Evolutionary conservation across 2,888 invertebrate species (phyloP).

Genomic region (Balanococcus diminutus): DNA sequence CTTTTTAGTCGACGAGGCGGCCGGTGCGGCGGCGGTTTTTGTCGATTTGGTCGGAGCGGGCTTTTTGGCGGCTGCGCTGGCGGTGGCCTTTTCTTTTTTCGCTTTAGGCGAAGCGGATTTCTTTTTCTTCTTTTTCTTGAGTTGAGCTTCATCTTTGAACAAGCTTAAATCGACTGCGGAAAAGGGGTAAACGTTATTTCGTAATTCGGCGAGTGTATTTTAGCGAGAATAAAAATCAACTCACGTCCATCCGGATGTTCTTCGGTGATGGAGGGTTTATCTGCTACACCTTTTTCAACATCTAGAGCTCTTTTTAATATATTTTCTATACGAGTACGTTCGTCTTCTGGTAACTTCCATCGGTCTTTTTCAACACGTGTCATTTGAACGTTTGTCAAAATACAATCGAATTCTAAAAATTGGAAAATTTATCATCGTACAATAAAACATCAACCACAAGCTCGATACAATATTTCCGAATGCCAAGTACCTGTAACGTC

Average conservation of each 20-base stretch:
- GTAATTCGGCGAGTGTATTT: not conserved
- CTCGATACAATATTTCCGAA: not conserved
- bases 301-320: constrained; percentile 83
- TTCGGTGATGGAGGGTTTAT: constrained; percentile 72
- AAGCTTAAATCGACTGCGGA: constrained; percentile 79
- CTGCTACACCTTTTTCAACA: constrained; percentile 76
- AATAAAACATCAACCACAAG: not conserved
- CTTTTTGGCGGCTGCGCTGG: constrained; percentile 37
- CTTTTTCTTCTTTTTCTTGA: constrained; percentile 65
- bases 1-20: constrained; percentile 49
- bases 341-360: constrained; percentile 74
- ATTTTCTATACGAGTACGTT: constrained; percentile 78
- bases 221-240: constrained; percentile 60
- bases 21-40: constrained; percentile 43
- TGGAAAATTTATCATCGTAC: not conserved
- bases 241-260: constrained; percentile 85
- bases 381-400: constrained; percentile 82
- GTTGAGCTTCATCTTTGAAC: constrained; percentile 81
- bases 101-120: constrained; percentile 46
- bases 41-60: constrained; percentile 59
- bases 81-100: constrained; percentile 43
- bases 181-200: not conserved
- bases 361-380: constrained; percentile 74
- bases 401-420: constrained; percentile 77
- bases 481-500: constrained; percentile 74